These are phyloP conservation scores for Argentina silus DNA, from an alignment of 2,797 vertebrate species.

Conservation along the genomic window DNA sequence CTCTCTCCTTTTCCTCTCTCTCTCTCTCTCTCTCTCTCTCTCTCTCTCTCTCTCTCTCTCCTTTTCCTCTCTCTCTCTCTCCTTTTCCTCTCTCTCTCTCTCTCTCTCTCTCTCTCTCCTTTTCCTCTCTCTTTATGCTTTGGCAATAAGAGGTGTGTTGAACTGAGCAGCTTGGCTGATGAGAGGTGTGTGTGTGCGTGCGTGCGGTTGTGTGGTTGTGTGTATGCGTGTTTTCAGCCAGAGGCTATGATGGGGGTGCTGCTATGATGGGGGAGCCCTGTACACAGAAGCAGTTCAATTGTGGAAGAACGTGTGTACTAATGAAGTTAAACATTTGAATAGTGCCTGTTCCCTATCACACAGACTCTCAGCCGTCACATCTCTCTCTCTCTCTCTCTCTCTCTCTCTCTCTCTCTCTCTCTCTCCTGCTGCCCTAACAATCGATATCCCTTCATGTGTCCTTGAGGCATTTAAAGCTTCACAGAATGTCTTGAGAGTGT, in stretches of 20 bases:
- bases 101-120: slow-evolving; percentile 45
- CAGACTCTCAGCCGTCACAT: not conserved
- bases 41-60: slow-evolving; percentile 22
- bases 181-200: slow-evolving; percentile 48
- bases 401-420: not conserved
- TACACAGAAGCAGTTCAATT: no score
- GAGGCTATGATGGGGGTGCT: not conserved
- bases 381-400: not conserved
- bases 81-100: slow-evolving; percentile 6
- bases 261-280: not conserved
- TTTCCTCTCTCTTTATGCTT: not conserved
- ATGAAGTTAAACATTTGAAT: no score
- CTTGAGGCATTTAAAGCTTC: not conserved
- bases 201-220: slow-evolving; percentile 6
- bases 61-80: slow-evolving; percentile 36
- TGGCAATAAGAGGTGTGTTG: slow-evolving; percentile 47
- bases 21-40: slow-evolving; percentile 42
- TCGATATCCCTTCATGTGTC: not conserved
- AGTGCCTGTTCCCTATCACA: no score
- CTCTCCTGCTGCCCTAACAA: not conserved
- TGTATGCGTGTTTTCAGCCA: not conserved
- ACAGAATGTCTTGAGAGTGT: no score
- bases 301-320: no score
- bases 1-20: slow-evolving; percentile 33
- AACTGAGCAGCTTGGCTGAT: slow-evolving; percentile 70